These are phyloP conservation scores for Tapera naevia DNA, from an alignment of 2,797 vertebrate species.

Conservation along the genomic window DNA sequence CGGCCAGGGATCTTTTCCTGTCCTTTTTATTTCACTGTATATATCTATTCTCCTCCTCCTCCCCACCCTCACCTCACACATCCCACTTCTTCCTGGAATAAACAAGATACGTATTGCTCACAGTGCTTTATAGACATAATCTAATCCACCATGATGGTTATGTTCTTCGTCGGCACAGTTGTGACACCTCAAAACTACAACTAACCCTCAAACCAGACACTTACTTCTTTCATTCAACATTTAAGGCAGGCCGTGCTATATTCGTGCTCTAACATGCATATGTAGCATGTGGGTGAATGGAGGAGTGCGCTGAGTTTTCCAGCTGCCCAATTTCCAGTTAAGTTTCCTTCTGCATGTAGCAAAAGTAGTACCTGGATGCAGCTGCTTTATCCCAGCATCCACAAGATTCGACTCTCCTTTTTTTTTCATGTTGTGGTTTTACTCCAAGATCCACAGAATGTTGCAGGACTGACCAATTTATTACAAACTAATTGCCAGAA, in stretches of 20 bases:
- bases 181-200: neutral
- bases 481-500: neutral
- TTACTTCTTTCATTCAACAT: neutral
- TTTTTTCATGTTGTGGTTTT: neutral
- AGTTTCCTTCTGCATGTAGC: neutral
- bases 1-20: neutral
- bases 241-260: neutral
- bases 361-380: neutral
- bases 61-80: too few species aligned
- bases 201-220: neutral
- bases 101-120: neutral
- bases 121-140: neutral
- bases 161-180: neutral
- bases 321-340: neutral
- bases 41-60: neutral
- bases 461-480: neutral
- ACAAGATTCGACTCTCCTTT: neutral
- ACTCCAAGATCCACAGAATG: neutral
- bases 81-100: neutral
- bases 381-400: neutral
- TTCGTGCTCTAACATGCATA: neutral
- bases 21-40: neutral
- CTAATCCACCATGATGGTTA: neutral
- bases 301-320: neutral
- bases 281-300: neutral